A percentile compares a stretch with the other conserved stretches of the same genome.
phyloP scores from a whole-genome alignment of 2,888 invertebrate genomes.

The Blastobasis adustella region DNA sequence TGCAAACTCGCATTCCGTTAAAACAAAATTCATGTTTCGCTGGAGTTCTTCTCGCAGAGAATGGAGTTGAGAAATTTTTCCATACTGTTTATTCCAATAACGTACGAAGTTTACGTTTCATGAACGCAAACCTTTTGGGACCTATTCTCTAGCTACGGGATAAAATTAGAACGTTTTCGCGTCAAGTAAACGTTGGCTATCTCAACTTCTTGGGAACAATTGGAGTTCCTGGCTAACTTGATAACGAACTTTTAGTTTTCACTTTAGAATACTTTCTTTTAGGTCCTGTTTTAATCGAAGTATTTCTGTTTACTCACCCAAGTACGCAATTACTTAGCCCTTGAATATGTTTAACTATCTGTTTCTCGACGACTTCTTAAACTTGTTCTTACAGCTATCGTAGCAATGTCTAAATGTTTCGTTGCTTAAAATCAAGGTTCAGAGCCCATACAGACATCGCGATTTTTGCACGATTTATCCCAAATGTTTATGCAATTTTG shows the following conservation, averaged over 20 bases:
- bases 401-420: not conserved
- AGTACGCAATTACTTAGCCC: not conserved
- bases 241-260: constrained; percentile 2
- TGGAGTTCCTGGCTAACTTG: constrained; percentile 2
- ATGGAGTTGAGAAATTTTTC: constrained; percentile 10
- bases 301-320: not conserved
- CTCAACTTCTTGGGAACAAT: not conserved
- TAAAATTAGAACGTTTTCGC: not conserved
- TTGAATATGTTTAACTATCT: not conserved
- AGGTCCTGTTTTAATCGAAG: not conserved
- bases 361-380: not conserved
- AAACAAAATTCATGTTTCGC: constrained; percentile 21
- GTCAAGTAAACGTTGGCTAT: not conserved
- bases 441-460: no score
- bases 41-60: constrained; percentile 13
- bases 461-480: no score
- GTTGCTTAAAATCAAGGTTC: no score
- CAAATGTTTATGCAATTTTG: no score
- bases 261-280: not conserved
- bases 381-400: not conserved
- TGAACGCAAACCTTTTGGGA: no score
- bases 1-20: constrained; percentile 16
- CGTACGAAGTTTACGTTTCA: no score
- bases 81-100: no score
- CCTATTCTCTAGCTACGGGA: no score